Evolutionary conservation across 1,140 invertebrate genomes (phyloP), one percentile per base, ranked within the genome.

Genomic region (Trachymyrmex septentrionalis): DNA sequence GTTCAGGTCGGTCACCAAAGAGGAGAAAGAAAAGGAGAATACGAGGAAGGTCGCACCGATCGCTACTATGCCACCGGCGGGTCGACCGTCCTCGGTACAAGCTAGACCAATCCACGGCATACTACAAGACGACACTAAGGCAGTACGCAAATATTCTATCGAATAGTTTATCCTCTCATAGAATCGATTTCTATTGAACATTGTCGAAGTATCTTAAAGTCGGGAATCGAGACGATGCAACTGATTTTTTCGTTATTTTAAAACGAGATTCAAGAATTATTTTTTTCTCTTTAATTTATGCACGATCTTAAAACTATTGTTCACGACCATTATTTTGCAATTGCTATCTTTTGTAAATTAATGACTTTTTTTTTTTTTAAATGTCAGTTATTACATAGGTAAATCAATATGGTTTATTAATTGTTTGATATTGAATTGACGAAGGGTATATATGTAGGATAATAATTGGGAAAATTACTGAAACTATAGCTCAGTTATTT

Each of bases 21-120:
- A 98, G 93, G 98, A 98, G 92, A 98, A 98, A 93, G 98, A 98
- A 80, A 97, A 97, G 89, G 98, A 98, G 94, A 97, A 97, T 93
- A 97, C 97, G 91, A 97, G 97, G 89, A 98, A 98, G 93, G 87
- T 95, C 90, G 91, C 95, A 78, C 92, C 95, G 86, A 89, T 94
- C 87, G 89, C 48, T 1, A 86, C 89, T 34, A 92, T 93, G 87
- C 93, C 92, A 63, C 92, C 95, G 6, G 95, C 95, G 4, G 95
- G 95, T 59, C 90, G 94, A 81, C 95, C 95, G 24, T 95, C 95
- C 3, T 95, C 94, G 59, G 95, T 94, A 63, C 94, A 94, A 80
- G 93, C 94, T 12, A 94, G 94, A 92, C 94, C 94, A 10, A 90
- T 94, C 86, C 92, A 94, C 48, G 92, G 92, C 38, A 92, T 94